Conservation (phyloP, 1,140 invertebrate species). For the Mylabris phalerata region DNA sequence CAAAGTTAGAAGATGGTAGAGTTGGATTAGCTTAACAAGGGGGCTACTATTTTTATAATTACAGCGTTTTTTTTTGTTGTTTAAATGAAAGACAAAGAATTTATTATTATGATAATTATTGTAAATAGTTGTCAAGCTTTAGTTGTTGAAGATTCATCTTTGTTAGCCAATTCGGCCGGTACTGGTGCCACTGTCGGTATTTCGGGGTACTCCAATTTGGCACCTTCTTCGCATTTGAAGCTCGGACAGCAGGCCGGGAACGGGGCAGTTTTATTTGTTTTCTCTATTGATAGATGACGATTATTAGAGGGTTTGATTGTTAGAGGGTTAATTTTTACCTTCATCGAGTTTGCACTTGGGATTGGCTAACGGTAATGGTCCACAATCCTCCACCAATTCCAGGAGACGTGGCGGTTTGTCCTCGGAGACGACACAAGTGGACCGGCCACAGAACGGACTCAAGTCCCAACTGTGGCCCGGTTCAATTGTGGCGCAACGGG, state of each 20-base stretch:
- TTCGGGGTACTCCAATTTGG: constrained; percentile 77
- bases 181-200: constrained; percentile 58
- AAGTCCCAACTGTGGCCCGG: constrained; percentile 77
- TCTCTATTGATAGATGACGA: constrained; percentile 44
- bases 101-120: no score
- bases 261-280: constrained; percentile 79
- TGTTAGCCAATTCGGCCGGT: constrained; percentile 8
- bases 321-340: constrained; percentile 36
- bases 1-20: no score
- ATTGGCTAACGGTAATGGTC: constrained; percentile 74
- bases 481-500: constrained; percentile 78
- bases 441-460: constrained; percentile 78
- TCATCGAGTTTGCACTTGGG: constrained; percentile 78
- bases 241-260: constrained; percentile 80
- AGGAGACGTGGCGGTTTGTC: constrained; percentile 64
- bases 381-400: constrained; percentile 82
- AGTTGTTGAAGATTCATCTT: no score
- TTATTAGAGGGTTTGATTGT: no score
- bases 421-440: constrained; percentile 72
- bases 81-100: no score
- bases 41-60: no score
- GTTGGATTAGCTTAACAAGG: no score
- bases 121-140: no score
- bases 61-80: no score
- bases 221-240: constrained; percentile 78